These are phyloP conservation scores for Apostichopus parvimensis DNA, from an alignment of 35 echinoderm and acorn worm genomes.

Conservation along the genomic window DNA sequence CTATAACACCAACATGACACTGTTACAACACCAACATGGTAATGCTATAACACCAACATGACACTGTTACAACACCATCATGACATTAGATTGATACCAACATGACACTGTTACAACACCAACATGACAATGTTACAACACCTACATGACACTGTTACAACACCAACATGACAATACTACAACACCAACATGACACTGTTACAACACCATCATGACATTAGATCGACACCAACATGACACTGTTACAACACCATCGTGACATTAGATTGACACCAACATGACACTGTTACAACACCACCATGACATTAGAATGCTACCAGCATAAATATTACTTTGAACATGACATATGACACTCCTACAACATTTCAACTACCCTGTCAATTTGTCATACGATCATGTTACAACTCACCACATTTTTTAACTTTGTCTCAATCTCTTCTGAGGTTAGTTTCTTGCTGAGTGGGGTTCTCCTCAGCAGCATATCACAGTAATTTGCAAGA, in stretches of 20 bases:
- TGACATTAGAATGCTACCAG: background rate
- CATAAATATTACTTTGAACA: background rate
- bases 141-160: background rate
- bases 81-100: background rate
- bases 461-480: slow-evolving; percentile 91
- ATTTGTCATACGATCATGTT: background rate
- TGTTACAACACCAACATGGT: background rate
- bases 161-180: background rate
- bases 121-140: background rate
- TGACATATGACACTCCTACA: background rate
- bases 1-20: background rate
- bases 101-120: background rate
- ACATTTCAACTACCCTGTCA: background rate
- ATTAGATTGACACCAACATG: background rate
- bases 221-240: background rate
- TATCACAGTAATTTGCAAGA: slow-evolving; percentile 96
- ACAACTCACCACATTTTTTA: slow-evolving; percentile 99
- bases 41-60: background rate
- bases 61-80: background rate
- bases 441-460: slow-evolving; percentile 96
- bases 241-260: background rate
- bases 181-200: background rate
- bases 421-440: slow-evolving; percentile 95
- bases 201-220: background rate
- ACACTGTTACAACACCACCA: background rate